Percentiles rank a stretch among this genome's conserved stretches.
These are phyloP conservation scores for Himalopsyche kuldschensis DNA, from an alignment of 2,888 invertebrate species.

Conservation along the genomic window DNA sequence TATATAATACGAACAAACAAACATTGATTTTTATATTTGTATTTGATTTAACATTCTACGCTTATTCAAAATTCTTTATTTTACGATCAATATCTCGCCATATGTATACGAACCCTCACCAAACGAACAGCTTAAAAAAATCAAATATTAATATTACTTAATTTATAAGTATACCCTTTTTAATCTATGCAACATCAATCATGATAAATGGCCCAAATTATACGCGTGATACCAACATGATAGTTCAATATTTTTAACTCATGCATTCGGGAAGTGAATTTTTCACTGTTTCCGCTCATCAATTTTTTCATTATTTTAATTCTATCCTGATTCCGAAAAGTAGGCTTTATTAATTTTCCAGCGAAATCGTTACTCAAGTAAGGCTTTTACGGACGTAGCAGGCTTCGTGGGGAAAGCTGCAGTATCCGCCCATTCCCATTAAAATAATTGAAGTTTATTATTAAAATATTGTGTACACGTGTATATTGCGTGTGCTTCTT, in stretches of 20 bases:
- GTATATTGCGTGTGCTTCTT: conserved; percentile 29
- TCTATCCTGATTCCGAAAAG: neutral
- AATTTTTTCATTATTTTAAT: neutral
- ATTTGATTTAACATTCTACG: too few relatives aligned
- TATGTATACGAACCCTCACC: too few relatives aligned
- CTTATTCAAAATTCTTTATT: too few relatives aligned
- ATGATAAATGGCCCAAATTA: neutral
- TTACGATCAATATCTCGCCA: too few relatives aligned
- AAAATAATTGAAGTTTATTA: conserved; percentile 36
- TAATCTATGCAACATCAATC: neutral
- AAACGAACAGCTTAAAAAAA: too few relatives aligned
- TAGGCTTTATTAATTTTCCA: neutral
- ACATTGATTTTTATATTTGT: too few relatives aligned
- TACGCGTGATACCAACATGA: neutral
- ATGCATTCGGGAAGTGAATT: neutral
- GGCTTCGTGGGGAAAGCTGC: neutral
- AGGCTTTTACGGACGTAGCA: neutral
- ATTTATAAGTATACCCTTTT: neutral
- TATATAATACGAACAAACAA: too few relatives aligned
- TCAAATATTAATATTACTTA: neutral
- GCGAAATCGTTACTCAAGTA: neutral
- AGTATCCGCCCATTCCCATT: conserved; percentile 21
- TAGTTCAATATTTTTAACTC: neutral
- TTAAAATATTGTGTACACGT: conserved; percentile 31
- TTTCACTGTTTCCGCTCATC: neutral